These are phyloP conservation scores for Litocranius walleri DNA, from an alignment of 2,113 vertebrate genomes.

Conservation along the genomic window DNA sequence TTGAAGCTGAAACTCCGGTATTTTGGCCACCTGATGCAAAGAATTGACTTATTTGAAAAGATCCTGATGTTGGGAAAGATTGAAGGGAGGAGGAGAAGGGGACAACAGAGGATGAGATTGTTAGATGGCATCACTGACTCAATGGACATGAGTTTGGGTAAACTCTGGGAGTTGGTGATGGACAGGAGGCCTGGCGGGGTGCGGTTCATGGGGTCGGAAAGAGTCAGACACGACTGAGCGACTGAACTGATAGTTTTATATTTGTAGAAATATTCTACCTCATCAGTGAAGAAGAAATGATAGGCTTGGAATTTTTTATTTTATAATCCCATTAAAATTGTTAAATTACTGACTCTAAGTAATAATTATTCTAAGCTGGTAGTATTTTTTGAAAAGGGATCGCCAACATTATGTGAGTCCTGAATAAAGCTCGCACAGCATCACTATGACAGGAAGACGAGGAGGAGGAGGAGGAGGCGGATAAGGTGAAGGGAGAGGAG, in stretches of 20 bases:
- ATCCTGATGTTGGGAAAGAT: no score
- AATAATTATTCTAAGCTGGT: neutral
- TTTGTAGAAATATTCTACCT: neutral
- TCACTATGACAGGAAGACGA: neutral
- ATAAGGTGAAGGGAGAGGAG: no score
- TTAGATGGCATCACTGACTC: no score
- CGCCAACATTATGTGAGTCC: neutral
- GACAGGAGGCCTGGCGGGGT: no score
- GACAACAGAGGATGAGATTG: no score
- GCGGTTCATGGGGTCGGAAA: rapidly evolving
- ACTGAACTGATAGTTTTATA: neutral
- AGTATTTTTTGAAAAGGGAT: neutral
- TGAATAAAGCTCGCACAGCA: neutral
- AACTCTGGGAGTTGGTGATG: no score
- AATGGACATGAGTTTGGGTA: no score
- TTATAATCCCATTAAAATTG: neutral
- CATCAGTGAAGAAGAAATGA: neutral
- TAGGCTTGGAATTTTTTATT: neutral
- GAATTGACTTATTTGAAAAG: no score
- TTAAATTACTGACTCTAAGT: neutral
- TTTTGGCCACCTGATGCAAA: no score
- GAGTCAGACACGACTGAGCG: rapidly evolving
- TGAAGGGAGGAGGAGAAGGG: no score
- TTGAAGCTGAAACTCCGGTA: no score
- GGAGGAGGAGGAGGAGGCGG: neutral